Percentiles rank a stretch among this genome's conserved stretches.
phyloP scores from a whole-genome alignment of 1,140 invertebrate genomes.

The Ostrea edulis region DNA sequence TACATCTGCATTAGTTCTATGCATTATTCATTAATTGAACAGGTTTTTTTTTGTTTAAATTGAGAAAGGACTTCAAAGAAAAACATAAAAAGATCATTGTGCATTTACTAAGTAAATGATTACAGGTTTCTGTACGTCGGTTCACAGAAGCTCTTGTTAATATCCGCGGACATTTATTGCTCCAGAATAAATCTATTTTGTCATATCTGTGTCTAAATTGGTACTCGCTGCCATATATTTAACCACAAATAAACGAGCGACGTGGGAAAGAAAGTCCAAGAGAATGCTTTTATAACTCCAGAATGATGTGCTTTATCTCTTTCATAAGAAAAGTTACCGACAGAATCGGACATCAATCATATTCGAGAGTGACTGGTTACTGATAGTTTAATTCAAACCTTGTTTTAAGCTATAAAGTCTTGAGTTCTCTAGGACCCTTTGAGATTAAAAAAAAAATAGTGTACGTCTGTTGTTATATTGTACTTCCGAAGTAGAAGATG shows the following conservation, averaged over 20 bases:
- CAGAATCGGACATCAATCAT: not conserved
- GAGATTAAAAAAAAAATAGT: not conserved
- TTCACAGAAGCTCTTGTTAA: not conserved
- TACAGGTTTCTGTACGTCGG: too few relatives aligned
- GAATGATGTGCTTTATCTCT: not conserved
- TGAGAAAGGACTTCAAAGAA: too few relatives aligned
- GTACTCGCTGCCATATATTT: not conserved
- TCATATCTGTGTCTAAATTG: slow-evolving; percentile 17
- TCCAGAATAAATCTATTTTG: slow-evolving; percentile 33
- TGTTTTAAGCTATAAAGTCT: too few relatives aligned
- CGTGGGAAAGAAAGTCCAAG: not conserved
- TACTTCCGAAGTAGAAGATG: too few relatives aligned
- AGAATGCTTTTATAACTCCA: not conserved
- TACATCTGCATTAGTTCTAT: too few relatives aligned
- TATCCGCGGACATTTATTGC: slow-evolving; percentile 6
- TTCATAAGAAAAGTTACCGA: not conserved
- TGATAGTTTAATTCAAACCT: too few relatives aligned
- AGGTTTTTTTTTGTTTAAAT: too few relatives aligned
- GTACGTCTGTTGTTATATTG: too few relatives aligned
- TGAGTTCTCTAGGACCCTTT: not conserved
- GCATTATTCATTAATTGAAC: too few relatives aligned
- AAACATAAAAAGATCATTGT: too few relatives aligned
- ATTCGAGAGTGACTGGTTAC: not conserved
- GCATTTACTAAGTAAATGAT: too few relatives aligned
- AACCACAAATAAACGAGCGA: not conserved